Evolutionary conservation across 2,888 invertebrate species (phyloP).

Genomic region (Caenorhabditis panamensis): DNA sequence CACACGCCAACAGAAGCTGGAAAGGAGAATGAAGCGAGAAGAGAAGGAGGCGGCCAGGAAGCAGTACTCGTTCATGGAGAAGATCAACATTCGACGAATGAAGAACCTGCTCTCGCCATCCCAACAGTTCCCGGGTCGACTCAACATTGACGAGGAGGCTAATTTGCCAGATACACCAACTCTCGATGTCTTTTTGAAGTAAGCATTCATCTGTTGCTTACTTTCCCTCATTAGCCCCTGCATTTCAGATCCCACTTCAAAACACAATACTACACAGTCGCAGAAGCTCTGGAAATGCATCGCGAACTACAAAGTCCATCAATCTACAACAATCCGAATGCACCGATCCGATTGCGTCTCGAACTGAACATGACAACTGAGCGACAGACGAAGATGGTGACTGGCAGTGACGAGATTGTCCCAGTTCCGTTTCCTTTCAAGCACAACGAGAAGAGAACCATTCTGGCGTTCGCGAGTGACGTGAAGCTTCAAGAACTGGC

Average conservation of each 20-base stretch:
- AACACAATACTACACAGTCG: constrained; percentile 86
- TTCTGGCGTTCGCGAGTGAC: constrained; percentile 78
- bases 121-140: constrained; percentile 77
- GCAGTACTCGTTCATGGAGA: constrained; percentile 79
- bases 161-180: constrained; percentile 73
- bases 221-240: background rate
- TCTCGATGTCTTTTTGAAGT: constrained; percentile 74
- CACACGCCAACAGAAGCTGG: constrained; percentile 74
- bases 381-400: constrained; percentile 83
- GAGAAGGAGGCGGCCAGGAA: constrained; percentile 79
- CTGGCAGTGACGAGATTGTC: constrained; percentile 77
- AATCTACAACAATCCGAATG: constrained; percentile 88
- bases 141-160: constrained; percentile 72
- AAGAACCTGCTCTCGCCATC: constrained; percentile 78
- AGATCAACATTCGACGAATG: constrained; percentile 78
- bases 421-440: constrained; percentile 79
- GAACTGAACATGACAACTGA: constrained; percentile 89
- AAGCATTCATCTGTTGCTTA: no score
- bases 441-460: constrained; percentile 80
- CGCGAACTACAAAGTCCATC: constrained; percentile 87
- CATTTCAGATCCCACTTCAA: constrained; percentile 78
- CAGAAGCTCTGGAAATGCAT: constrained; percentile 88
- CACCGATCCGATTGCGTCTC: constrained; percentile 86
- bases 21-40: constrained; percentile 76
- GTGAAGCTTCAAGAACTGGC: constrained; percentile 76